Conservation (phyloP, 2,888 invertebrate genomes). For the Agrotis segetum region DNA sequence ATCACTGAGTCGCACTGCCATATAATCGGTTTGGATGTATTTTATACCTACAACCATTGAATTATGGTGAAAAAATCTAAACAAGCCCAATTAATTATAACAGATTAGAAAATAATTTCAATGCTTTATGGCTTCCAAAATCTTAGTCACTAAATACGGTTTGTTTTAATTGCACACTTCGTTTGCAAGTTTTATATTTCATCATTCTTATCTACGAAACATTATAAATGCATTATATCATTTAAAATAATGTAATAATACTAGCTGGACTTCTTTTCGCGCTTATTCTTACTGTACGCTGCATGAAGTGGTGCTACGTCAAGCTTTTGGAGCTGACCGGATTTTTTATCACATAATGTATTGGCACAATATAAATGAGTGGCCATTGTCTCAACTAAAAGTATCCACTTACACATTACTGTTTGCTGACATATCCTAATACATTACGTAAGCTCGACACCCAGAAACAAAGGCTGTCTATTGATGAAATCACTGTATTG, state of each 20-base stretch:
- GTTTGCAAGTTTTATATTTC: conserved; percentile 2
- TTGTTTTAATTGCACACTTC: neutral
- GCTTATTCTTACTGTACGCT: conserved; percentile 11
- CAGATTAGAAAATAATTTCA: neutral
- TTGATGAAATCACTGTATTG: conserved; percentile 89
- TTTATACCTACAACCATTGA: conserved; percentile 13
- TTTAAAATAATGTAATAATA: conserved; percentile 3
- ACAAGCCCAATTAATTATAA: conserved; percentile 6
- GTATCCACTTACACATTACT: conserved; percentile 79
- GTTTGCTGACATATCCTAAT: conserved; percentile 83
- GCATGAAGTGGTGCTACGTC: conserved; percentile 27
- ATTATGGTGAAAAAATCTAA: conserved; percentile 15
- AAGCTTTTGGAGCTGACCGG: conserved; percentile 64
- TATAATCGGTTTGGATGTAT: conserved; percentile 13
- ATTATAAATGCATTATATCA: conserved; percentile 11
- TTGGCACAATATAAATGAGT: conserved; percentile 77
- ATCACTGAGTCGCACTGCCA: conserved; percentile 28
- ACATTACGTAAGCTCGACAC: conserved; percentile 86
- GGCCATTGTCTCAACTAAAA: conserved; percentile 80
- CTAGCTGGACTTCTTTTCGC: conserved; percentile 15
- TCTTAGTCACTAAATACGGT: neutral
- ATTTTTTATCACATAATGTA: conserved; percentile 72
- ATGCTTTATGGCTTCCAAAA: neutral
- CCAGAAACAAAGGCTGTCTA: conserved; percentile 86
- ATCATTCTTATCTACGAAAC: conserved; percentile 1